Evolutionary conservation across 2,888 invertebrate genomes (phyloP).

Genomic region (Pyrrhosoma nymphula): DNA sequence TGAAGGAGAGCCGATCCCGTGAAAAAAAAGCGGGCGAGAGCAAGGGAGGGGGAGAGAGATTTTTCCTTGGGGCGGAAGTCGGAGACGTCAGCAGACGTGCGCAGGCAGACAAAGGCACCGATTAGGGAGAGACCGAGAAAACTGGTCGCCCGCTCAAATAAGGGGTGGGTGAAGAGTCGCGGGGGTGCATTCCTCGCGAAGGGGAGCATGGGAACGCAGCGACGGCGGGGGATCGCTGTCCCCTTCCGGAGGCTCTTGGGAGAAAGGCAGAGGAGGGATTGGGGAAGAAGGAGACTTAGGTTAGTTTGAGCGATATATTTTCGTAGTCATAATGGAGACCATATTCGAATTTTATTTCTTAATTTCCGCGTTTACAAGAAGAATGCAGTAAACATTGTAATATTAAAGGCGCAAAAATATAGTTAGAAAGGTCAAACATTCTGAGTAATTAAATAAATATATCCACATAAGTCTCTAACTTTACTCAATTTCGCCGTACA

Average conservation of each 20-base stretch:
- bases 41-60: constrained; percentile 35
- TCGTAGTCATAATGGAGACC: too few species aligned
- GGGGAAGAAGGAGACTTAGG: too few species aligned
- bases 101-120: neutral
- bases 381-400: too few species aligned
- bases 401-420: too few species aligned
- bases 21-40: neutral
- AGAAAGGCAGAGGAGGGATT: neutral
- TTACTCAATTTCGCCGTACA: too few species aligned
- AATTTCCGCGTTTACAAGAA: too few species aligned
- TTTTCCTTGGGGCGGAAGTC: neutral
- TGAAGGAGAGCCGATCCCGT: neutral
- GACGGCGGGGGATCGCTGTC: constrained; percentile 5
- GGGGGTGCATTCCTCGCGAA: neutral
- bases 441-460: too few species aligned
- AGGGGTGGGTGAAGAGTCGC: neutral
- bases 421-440: too few species aligned
- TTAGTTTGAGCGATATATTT: too few species aligned
- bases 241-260: neutral
- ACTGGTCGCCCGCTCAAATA: neutral
- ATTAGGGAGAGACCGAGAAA: neutral
- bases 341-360: too few species aligned
- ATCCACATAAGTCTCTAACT: too few species aligned
- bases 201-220: neutral
- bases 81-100: neutral